phyloP scores from a whole-genome alignment of 2,888 invertebrate species.

The Scaptomyza caliginosa region DNA sequence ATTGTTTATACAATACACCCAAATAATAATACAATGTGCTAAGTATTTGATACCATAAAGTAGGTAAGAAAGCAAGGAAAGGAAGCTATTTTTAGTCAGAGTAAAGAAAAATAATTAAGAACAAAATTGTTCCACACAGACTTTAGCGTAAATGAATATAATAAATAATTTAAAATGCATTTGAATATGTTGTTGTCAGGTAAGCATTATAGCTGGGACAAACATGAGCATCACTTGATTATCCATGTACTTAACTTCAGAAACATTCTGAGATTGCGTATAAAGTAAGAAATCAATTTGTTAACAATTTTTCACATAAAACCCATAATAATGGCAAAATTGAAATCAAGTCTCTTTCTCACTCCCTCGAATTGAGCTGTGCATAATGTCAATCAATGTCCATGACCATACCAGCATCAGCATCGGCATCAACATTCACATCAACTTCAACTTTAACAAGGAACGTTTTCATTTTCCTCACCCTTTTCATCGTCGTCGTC shows the following conservation, averaged over 20 bases:
- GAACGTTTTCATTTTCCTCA: conserved; percentile 16
- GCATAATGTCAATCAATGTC: conserved; percentile 39
- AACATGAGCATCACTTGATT: neutral
- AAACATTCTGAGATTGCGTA: neutral
- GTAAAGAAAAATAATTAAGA: no score
- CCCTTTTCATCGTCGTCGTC: neutral
- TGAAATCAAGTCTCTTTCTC: conserved; percentile 9
- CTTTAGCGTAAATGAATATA: no score
- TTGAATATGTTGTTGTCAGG: no score
- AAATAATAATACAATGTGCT: no score
- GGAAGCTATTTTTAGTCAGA: no score
- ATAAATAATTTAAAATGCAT: no score
- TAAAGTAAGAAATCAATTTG: conserved; percentile 9
- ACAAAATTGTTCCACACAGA: no score
- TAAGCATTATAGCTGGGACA: no score
- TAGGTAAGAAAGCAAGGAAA: no score
- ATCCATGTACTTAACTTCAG: neutral
- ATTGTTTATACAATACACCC: no score
- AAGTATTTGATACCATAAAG: no score
- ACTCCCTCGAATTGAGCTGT: neutral
- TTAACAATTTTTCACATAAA: conserved; percentile 8
- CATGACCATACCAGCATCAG: conserved; percentile 6
- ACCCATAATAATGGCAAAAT: conserved; percentile 17
- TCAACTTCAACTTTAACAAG: neutral
- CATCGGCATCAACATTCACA: conserved; percentile 19